Evolutionary conservation across 1,140 invertebrate species (phyloP).

Genomic region (Listronotus oregonensis): DNA sequence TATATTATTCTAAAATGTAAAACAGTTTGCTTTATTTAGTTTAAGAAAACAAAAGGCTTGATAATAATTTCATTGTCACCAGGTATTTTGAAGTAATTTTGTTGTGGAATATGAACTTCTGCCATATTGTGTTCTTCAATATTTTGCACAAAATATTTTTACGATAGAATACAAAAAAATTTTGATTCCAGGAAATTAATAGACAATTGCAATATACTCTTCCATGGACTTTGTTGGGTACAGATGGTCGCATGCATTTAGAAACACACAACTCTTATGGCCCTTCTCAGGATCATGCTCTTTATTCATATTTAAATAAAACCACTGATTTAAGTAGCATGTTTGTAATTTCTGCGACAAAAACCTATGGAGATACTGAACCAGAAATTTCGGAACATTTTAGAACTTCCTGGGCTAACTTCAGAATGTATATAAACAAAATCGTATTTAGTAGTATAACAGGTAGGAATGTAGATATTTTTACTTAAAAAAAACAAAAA

Average conservation of each 20-base stretch:
- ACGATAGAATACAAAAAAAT: too few relatives aligned
- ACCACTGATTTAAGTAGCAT: slow-evolving; percentile 2
- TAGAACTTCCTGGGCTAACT: slow-evolving; percentile 46
- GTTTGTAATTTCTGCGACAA: slow-evolving; percentile 39
- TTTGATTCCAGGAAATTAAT: not conserved
- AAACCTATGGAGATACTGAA: slow-evolving; percentile 22
- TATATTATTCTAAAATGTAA: too few relatives aligned
- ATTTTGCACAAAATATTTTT: too few relatives aligned
- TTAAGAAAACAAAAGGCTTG: too few relatives aligned
- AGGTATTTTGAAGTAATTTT: too few relatives aligned
- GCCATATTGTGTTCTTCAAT: too few relatives aligned
- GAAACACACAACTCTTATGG: slow-evolving; percentile 46
- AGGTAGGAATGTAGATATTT: slow-evolving; percentile 6
- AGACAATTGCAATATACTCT: slow-evolving; percentile 42
- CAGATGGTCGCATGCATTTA: slow-evolving; percentile 33
- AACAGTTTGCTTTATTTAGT: too few relatives aligned
- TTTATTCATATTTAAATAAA: slow-evolving; percentile 25
- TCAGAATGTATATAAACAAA: slow-evolving; percentile 43
- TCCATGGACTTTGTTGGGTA: slow-evolving; percentile 43
- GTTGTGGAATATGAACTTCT: too few relatives aligned
- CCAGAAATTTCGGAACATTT: slow-evolving; percentile 38
- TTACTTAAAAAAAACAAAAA: too few relatives aligned
- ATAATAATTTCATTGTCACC: too few relatives aligned
- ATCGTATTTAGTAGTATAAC: slow-evolving; percentile 37
- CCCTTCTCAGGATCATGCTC: slow-evolving; percentile 18